Percentiles rank a stretch among this genome's conserved stretches.
Evolutionary conservation across 2,797 vertebrate genomes (phyloP).

Genomic region (Stomatorhinus walkeri): DNA sequence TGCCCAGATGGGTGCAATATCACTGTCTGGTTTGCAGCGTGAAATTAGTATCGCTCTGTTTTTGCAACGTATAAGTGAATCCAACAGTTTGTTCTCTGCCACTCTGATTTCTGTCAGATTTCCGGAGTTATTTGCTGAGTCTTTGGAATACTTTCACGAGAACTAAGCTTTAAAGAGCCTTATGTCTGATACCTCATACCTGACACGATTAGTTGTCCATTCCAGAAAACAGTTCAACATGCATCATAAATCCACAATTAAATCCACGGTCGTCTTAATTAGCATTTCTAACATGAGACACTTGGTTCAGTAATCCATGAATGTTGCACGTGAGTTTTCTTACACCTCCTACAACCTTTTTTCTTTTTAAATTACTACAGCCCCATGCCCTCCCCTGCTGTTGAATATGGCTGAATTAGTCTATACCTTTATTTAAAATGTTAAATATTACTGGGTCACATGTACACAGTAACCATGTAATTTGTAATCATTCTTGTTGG

Average conservation of each 20-base stretch:
- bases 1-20: neutral
- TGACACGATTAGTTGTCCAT: neutral
- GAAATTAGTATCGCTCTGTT: neutral
- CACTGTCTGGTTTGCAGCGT: neutral
- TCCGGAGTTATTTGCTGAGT: constrained; percentile 7
- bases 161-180: constrained; percentile 8
- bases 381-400: neutral
- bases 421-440: neutral
- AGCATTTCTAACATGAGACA: neutral
- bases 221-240: neutral
- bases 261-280: neutral
- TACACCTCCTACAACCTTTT: neutral
- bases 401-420: neutral
- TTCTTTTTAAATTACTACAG: neutral
- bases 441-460: neutral
- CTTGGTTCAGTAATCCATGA: neutral
- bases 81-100: neutral
- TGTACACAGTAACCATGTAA: neutral
- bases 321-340: neutral
- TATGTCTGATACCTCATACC: constrained; percentile 10
- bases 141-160: neutral
- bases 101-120: neutral
- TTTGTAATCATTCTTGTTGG: neutral
- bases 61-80: neutral
- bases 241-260: neutral